Evolutionary conservation across 1,140 invertebrate species (phyloP).

Genomic region (Helicoverpa armigera): DNA sequence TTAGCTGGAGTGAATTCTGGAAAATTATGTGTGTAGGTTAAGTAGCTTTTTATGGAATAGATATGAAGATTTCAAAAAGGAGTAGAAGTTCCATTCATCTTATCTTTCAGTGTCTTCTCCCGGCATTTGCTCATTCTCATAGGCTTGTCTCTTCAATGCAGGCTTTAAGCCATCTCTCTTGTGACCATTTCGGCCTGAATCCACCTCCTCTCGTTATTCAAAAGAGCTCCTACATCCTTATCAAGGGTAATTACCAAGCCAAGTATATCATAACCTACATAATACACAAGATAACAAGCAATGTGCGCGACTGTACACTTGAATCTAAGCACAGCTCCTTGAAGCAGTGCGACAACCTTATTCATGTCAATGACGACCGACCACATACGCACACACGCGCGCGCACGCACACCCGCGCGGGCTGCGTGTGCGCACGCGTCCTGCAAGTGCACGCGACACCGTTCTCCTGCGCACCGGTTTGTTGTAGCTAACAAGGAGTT

Average conservation of each 20-base stretch:
- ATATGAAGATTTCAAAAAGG: not conserved
- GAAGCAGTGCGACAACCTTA: constrained; percentile 72
- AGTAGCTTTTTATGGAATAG: not conserved
- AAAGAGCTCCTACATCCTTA: not conserved
- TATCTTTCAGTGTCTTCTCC: too few species aligned
- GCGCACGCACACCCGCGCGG: constrained; percentile 45
- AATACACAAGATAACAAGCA: not conserved
- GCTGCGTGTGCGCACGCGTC: constrained; percentile 17
- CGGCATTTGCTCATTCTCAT: too few species aligned
- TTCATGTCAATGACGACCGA: constrained; percentile 73
- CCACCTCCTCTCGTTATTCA: too few species aligned
- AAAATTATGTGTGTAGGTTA: not conserved
- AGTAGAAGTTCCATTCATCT: too few species aligned
- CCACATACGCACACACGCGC: constrained; percentile 54
- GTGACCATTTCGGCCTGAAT: too few species aligned
- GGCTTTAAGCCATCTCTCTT: too few species aligned
- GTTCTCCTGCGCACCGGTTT: constrained; percentile 34
- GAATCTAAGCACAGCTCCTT: constrained; percentile 60
- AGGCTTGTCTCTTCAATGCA: too few species aligned
- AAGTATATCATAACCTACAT: constrained; percentile 16
- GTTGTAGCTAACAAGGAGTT: constrained; percentile 28
- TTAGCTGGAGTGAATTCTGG: not conserved
- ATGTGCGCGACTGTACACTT: constrained; percentile 44
- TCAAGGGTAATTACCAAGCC: not conserved
- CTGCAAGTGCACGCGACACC: constrained; percentile 45